phyloP scores from a whole-genome alignment of 2,888 invertebrate species.

The Lydus trimaculatus region DNA sequence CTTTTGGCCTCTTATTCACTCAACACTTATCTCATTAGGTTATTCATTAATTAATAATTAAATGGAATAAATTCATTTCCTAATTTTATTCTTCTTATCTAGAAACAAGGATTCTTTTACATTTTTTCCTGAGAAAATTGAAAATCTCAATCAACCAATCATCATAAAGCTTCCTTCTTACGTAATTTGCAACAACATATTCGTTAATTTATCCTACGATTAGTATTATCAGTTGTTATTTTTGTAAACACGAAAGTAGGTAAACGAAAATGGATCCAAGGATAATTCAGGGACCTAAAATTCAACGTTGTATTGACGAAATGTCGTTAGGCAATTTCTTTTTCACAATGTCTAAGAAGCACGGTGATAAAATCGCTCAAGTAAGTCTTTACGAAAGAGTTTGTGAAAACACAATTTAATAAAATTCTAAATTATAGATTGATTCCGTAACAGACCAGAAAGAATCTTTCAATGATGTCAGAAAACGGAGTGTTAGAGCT shows the following conservation, averaged over 20 bases:
- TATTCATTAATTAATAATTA: not conserved
- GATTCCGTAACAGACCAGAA: slow-evolving; percentile 18
- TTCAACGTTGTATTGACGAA: not conserved
- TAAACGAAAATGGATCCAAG: not conserved
- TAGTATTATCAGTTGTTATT: not conserved
- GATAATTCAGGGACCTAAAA: not conserved
- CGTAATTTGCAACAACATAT: not conserved
- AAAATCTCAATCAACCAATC: not conserved
- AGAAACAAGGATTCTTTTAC: not conserved
- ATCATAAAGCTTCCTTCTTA: not conserved
- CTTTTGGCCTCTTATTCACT: not conserved
- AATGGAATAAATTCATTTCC: not conserved
- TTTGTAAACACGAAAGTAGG: too few species aligned
- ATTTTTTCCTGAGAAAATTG: not conserved
- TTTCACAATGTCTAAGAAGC: not conserved
- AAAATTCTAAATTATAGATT: slow-evolving; percentile 20
- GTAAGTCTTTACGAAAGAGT: not conserved
- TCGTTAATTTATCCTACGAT: not conserved
- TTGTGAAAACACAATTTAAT: not conserved
- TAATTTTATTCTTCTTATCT: not conserved
- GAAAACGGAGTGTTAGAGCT: slow-evolving; percentile 57
- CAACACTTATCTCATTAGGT: not conserved
- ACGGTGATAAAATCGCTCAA: not conserved
- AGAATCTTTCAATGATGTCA: slow-evolving; percentile 27
- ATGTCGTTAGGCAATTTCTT: not conserved